Evolutionary conservation across 2,888 invertebrate species (phyloP), one percentile per base, ranked within the genome.

Genomic region (Melanostoma mellinum): DNA sequence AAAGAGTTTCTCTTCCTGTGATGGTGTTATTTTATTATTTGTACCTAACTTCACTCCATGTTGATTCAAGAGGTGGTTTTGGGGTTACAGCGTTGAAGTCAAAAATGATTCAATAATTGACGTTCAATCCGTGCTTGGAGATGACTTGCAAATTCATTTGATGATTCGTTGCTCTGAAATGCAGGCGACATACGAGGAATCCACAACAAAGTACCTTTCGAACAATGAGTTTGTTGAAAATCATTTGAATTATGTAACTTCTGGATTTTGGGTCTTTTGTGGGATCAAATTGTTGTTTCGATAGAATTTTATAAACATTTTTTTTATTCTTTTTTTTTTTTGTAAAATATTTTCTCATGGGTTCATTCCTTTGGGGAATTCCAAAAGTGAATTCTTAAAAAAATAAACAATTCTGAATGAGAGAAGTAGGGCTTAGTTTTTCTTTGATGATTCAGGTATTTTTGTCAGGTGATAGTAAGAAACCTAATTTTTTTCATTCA

Each of bases 131-230:
- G 68, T 56, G 48, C 72, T 46, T 63, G 10, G 35, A 32, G 65
- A 79, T 84, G 84, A 84, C 78, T 84, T 84, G 84, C 84, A 48
- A 79, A 84, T 74, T 67, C 53, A 40, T 61, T 77, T 82, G 56
- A 82, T 77, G n/a, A 35, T 3, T 38, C 5, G 58, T 69, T 53
- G 52, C 63, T 77, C 82, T 77, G 42, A 58, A 75, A 36, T 78
- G 75, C 84, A 79, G 78, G 78, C 79, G 84, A 79, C 73, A 77
- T 6, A 33, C 6, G 9, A 2, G 3, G 6, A 6, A 35, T 60
- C 44, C 5, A 35, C 10, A 10, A 3, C n/a, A 35, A 6, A 46
- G 20, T 35, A 44, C 4, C 4, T 10, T 3, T 20, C 33, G 42
- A 42, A 78, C 74, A 79, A 84, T 74, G 44, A 50, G 50, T 69